A percentile compares a stretch with the other conserved stretches of the same genome.
These are phyloP conservation scores for Dendrocopos noguchii DNA, from an alignment of 2,113 vertebrate genomes.

Conservation along the genomic window DNA sequence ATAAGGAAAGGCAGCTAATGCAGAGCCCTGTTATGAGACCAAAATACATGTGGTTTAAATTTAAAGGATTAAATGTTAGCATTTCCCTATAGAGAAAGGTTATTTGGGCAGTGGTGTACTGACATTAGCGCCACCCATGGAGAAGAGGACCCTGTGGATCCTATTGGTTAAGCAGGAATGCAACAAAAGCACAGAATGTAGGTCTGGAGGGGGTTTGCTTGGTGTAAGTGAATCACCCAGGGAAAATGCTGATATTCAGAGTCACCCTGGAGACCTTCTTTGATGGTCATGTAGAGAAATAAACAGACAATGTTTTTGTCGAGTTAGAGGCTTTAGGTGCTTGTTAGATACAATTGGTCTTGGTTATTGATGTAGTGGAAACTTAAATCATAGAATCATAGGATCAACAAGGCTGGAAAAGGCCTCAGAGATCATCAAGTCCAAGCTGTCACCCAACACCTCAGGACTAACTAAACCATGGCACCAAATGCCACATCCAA, in stretches of 20 bases:
- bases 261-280: neutral
- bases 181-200: neutral
- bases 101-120: slow-evolving; percentile 31
- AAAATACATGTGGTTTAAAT: slow-evolving; percentile 51
- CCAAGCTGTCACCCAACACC: too few relatives aligned
- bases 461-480: too few relatives aligned
- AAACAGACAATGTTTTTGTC: neutral
- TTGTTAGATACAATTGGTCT: neutral
- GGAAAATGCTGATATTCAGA: slow-evolving; percentile 46
- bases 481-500: too few relatives aligned
- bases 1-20: slow-evolving; percentile 33
- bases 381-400: neutral
- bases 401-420: too few relatives aligned
- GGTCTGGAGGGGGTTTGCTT: slow-evolving; percentile 18
- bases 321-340: neutral
- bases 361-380: slow-evolving; percentile 9
- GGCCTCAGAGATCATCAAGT: too few relatives aligned
- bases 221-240: slow-evolving; percentile 47
- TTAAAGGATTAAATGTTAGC: slow-evolving; percentile 58
- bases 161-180: slow-evolving; percentile 17
- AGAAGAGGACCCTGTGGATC: slow-evolving; percentile 33
- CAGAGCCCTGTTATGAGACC: neutral
- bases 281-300: slow-evolving; percentile 47
- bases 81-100: slow-evolving; percentile 51
- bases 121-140: slow-evolving; percentile 61